A percentile compares a stretch with the other conserved stretches of the same genome.
Conservation (phyloP, 2,888 invertebrate genomes). For the Dermolepida albohirtum region DNA sequence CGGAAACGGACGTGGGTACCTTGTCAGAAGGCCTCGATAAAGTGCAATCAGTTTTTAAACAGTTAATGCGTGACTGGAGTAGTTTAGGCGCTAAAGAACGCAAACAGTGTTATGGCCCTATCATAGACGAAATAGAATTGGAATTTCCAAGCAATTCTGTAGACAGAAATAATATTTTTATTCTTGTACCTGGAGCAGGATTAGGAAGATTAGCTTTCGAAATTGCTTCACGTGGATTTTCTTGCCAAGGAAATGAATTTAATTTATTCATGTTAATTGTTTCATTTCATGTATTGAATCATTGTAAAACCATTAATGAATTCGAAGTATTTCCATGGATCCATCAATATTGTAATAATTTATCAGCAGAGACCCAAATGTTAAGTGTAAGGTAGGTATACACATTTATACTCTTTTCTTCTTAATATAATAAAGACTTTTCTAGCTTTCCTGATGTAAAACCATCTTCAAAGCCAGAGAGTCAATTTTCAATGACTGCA, state of each 20-base stretch:
- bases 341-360: conserved; percentile 93
- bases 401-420: background rate
- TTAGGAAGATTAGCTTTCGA: conserved; percentile 94
- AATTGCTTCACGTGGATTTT: conserved; percentile 88
- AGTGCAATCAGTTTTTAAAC: conserved; percentile 94
- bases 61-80: conserved; percentile 98
- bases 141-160: conserved; percentile 77
- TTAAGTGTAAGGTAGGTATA: conserved; percentile 68
- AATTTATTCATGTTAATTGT: conserved; percentile 97
- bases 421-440: conserved; percentile 35
- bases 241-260: conserved; percentile 98
- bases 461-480: conserved; percentile 75
- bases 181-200: conserved; percentile 97
- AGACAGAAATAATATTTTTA: conserved; percentile 71
- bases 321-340: conserved; percentile 94
- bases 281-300: conserved; percentile 95
- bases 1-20: conserved; percentile 58
- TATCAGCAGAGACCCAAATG: conserved; percentile 84
- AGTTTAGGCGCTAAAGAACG: conserved; percentile 84
- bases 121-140: conserved; percentile 83
- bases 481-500: conserved; percentile 93
- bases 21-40: conserved; percentile 75
- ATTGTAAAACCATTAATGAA: conserved; percentile 78
- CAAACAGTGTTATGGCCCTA: conserved; percentile 88
- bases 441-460: conserved; percentile 87